phyloP scores from a whole-genome alignment of 2,113 vertebrate species.

The Sclerurus mexicanus region DNA sequence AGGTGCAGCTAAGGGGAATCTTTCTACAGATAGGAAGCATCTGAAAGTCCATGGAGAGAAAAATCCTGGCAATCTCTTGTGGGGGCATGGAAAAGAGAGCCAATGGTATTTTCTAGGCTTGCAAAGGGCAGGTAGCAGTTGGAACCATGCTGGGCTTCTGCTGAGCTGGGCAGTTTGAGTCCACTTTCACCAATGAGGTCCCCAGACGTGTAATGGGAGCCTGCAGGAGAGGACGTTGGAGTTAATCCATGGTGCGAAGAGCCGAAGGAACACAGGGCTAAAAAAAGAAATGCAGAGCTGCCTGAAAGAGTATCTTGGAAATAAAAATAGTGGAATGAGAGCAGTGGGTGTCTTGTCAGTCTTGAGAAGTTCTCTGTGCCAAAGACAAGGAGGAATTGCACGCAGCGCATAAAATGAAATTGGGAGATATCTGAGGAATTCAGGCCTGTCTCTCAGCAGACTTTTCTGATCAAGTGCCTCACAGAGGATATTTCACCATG shows the following conservation, averaged over 20 bases:
- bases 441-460: conserved; percentile 58
- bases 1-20: conserved; percentile 2
- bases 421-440: conserved; percentile 68
- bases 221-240: conserved; percentile 33
- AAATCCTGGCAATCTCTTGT: neutral
- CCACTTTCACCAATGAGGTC: conserved; percentile 8
- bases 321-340: conserved; percentile 76
- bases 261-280: conserved; percentile 65
- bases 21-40: neutral
- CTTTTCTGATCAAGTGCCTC: conserved; percentile 50
- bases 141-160: neutral
- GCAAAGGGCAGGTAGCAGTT: conserved; percentile 25
- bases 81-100: neutral
- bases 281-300: conserved; percentile 70
- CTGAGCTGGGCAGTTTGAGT: neutral
- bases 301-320: conserved; percentile 71
- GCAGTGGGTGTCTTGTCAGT: conserved; percentile 68
- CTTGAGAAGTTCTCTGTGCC: conserved; percentile 52
- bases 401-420: conserved; percentile 41
- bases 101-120: neutral
- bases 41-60: conserved; percentile 3
- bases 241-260: conserved; percentile 47
- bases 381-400: conserved; percentile 65
- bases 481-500: conserved; percentile 29
- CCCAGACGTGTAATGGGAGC: conserved; percentile 30